Base-by-base conservation (phyloP, 1,140 invertebrate species). In the Temnothorax curvispinosus region DNA sequence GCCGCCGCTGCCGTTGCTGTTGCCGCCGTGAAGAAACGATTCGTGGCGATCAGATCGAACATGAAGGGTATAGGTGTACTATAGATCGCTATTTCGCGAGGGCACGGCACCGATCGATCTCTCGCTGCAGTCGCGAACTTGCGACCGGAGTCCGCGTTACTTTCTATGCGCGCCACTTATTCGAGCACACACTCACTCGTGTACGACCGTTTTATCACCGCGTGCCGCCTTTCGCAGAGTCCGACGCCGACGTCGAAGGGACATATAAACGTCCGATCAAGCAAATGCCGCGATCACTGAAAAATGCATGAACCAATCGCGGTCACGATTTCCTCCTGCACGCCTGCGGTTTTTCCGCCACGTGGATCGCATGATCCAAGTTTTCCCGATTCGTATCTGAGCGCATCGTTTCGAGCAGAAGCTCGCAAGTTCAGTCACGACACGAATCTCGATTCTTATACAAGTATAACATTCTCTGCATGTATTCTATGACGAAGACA, bases 231-330 rank as follows among this genome's bases (percentile, higher is more conserved):
- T 41, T 62, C 41, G 54, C 87, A 9, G 85, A 62, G 41, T 35
- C 32, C 54, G 74, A 54, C 41, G 86, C 64, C 77, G 74, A 81
- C 74, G 77, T 72, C 38, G 50, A 27, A 56, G 56, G 35, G 38
- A 71, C 74, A 74, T 82, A 50, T 62, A 54, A 78, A 85, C 82
- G 88, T 89, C 81, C 91, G 90, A 91, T 91, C 90, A 89, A 91
- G 91, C 88, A 91, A 91, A 91, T 80, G 88, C 69, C 32, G 88
- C 58, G 88, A 75, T 86, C 82, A 80, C 54, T 91, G 90, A 91
- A 91, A 91, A 91, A 91, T 91, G 82, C 90, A 91, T 91, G 90
- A 91, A 35, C 85, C 90, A 91, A 91, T 91, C 85, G 90, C 65
- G 85, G 77, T 88, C 80, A 90, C 81, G 87, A 62, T 41, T 52